Evolutionary conservation across 2,113 vertebrate genomes (phyloP).

Genomic region (Tragelaphus strepsiceros): DNA sequence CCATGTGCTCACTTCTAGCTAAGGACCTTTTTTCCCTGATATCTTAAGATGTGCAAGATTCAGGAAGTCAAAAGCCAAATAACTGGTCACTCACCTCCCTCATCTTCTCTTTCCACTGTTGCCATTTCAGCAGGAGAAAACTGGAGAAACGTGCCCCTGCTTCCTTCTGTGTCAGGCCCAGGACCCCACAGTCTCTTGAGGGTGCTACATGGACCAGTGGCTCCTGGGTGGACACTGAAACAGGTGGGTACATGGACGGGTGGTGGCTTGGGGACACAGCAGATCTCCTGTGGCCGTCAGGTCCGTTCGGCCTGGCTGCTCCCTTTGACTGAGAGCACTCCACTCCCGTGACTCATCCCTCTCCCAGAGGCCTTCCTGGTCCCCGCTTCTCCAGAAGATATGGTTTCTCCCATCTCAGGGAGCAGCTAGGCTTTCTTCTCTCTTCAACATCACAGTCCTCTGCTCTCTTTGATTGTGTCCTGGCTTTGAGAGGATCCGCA

Average conservation of each 20-base stretch:
- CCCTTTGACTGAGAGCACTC: not conserved
- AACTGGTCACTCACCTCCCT: not conserved
- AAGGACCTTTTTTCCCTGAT: not conserved
- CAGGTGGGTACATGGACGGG: accelerated
- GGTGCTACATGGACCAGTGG: accelerated
- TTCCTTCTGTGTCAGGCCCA: accelerated
- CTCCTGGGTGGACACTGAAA: not conserved
- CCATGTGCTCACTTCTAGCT: not conserved
- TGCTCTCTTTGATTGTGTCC: not conserved
- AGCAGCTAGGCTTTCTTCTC: not conserved
- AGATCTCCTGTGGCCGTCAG: accelerated
- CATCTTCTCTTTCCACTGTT: not conserved
- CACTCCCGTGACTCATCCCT: not conserved
- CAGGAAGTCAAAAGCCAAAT: not conserved
- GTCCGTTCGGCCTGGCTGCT: accelerated
- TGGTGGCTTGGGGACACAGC: not conserved
- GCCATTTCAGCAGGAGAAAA: not conserved
- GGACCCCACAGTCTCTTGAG: not conserved
- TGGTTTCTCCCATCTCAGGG: not conserved
- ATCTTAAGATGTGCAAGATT: not conserved
- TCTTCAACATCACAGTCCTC: not conserved
- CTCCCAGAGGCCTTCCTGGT: not conserved
- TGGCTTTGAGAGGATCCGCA: not conserved
- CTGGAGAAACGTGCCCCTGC: accelerated
- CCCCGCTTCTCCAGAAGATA: not conserved